A percentile compares a stretch with the other conserved stretches of the same genome.
phyloP scores from a whole-genome alignment of 2,113 vertebrate species.

The Nothobranchius kuhntae region DNA sequence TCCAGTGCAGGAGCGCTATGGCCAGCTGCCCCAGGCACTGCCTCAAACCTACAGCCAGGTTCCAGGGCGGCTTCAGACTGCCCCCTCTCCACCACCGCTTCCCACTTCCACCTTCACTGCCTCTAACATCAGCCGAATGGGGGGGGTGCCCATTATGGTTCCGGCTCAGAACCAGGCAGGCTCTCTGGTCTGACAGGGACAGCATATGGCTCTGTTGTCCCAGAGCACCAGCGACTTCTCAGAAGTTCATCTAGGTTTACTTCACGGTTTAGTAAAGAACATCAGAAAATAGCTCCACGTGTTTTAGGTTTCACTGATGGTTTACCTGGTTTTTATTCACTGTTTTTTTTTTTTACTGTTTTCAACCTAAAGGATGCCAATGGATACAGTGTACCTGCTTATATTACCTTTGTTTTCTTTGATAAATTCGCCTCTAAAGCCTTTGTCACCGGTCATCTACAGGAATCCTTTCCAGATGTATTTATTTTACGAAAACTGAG shows the following conservation, averaged over 20 bases:
- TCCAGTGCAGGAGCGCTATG: slow-evolving; percentile 13
- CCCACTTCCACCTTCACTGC: slow-evolving; percentile 70
- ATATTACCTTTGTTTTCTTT: too few relatives aligned
- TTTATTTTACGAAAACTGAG: too few relatives aligned
- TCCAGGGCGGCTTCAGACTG: slow-evolving; percentile 57
- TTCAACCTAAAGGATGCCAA: slow-evolving; percentile 9
- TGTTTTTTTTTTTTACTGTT: slow-evolving; percentile 37
- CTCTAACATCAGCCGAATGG: slow-evolving; percentile 85
- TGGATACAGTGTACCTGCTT: too few relatives aligned
- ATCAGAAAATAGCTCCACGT: too few relatives aligned
- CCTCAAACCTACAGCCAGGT: neutral
- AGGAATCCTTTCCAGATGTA: too few relatives aligned
- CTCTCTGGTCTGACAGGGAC: slow-evolving; percentile 83
- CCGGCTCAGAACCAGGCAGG: slow-evolving; percentile 89
- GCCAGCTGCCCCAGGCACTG: neutral
- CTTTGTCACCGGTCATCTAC: too few relatives aligned
- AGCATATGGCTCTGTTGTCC: neutral
- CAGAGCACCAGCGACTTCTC: neutral
- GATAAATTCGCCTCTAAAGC: too few relatives aligned
- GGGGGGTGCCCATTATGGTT: slow-evolving; percentile 88
- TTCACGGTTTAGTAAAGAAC: too few relatives aligned
- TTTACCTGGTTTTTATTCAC: slow-evolving; percentile 48
- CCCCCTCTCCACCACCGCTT: slow-evolving; percentile 53
- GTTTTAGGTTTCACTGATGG: neutral
- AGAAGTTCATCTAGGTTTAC: neutral